Evolutionary conservation across 2,888 invertebrate genomes (phyloP).

Genomic region (Hydroisotoma schaefferi): DNA sequence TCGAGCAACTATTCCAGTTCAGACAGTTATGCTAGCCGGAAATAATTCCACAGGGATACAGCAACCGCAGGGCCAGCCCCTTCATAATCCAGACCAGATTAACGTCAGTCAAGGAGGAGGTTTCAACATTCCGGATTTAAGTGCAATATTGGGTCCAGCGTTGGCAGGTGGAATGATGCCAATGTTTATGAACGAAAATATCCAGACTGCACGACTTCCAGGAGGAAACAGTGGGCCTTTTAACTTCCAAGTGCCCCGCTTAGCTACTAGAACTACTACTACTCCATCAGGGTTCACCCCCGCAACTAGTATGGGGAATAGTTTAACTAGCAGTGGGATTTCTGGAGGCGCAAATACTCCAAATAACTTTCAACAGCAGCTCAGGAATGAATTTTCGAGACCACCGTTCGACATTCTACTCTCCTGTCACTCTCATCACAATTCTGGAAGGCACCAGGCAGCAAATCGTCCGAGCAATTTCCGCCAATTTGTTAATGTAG

Average conservation of each 20-base stretch:
- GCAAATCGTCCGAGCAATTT: constrained; percentile 33
- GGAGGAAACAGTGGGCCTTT: not conserved
- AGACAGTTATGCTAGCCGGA: constrained; percentile 12
- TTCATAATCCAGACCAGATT: constrained; percentile 26
- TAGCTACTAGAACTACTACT: not conserved
- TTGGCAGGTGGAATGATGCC: constrained; percentile 16
- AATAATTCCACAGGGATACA: constrained; percentile 4
- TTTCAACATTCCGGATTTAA: constrained; percentile 25
- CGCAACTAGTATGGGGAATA: not conserved
- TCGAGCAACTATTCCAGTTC: constrained; percentile 61
- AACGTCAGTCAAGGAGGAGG: constrained; percentile 23
- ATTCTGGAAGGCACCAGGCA: constrained; percentile 11
- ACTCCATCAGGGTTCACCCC: not conserved
- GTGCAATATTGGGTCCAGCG: constrained; percentile 23
- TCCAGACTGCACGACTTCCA: too few relatives aligned
- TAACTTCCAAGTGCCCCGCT: not conserved
- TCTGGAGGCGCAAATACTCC: not conserved
- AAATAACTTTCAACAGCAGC: constrained; percentile 20
- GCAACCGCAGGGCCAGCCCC: constrained; percentile 27
- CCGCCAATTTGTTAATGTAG: constrained; percentile 32
- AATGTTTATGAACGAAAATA: constrained; percentile 1
- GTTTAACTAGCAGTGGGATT: not conserved
- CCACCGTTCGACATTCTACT: constrained; percentile 41
- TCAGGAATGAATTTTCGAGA: constrained; percentile 33
- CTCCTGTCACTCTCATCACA: constrained; percentile 43